These are phyloP conservation scores for Enteromius viviparus DNA, from an alignment of 2,797 vertebrate genomes.

Conservation along the genomic window DNA sequence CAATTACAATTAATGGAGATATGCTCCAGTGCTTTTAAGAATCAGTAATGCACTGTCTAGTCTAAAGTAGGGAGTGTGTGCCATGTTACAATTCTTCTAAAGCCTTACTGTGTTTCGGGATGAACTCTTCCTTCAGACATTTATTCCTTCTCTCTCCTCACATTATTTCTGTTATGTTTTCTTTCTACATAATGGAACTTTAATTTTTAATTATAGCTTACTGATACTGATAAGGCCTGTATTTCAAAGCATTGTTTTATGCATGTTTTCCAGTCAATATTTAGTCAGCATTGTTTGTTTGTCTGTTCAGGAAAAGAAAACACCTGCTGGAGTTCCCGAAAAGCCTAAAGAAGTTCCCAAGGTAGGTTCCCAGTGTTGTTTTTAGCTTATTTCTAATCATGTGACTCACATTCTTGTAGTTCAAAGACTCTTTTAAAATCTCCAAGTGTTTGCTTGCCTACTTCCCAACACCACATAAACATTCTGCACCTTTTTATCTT, in stretches of 20 bases:
- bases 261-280: neutral
- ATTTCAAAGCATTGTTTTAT: neutral
- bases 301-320: slow-evolving; percentile 55
- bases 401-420: neutral
- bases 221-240: neutral
- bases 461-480: neutral
- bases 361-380: slow-evolving; percentile 38
- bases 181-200: neutral
- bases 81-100: neutral
- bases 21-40: neutral
- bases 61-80: neutral
- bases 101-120: too few relatives aligned
- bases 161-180: neutral
- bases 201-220: neutral
- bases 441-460: slow-evolving; percentile 6
- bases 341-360: slow-evolving; percentile 56
- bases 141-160: neutral
- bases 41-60: neutral
- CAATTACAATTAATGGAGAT: neutral
- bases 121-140: neutral
- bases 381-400: neutral
- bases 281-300: neutral
- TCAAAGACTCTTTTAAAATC: neutral
- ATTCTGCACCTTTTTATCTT: neutral
- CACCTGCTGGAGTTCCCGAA: slow-evolving; percentile 42